Evolutionary conservation across 2,797 vertebrate genomes (phyloP).

Genomic region (Atherinosoma microstoma): DNA sequence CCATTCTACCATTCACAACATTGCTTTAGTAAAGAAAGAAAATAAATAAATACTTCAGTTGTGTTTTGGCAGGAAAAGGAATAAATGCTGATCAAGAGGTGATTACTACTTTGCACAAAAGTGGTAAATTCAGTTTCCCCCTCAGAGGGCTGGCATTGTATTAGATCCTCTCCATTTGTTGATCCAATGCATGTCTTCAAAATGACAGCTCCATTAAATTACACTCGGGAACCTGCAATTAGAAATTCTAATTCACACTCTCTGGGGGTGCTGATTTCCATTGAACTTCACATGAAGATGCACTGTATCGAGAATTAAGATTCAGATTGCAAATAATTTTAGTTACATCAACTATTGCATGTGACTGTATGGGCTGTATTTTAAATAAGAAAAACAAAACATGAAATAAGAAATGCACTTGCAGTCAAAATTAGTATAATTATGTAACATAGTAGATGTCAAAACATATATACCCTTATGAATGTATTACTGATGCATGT

Average conservation of each 20-base stretch:
- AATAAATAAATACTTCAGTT: not conserved
- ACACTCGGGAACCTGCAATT: constrained; percentile 65
- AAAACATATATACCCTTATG: not conserved
- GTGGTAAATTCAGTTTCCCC: constrained; percentile 10
- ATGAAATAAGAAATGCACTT: not conserved
- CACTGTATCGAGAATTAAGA: constrained; percentile 46
- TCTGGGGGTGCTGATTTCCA: constrained; percentile 61
- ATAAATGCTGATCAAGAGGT: constrained; percentile 13
- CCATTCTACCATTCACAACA: no score
- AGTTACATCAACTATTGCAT: constrained; percentile 35
- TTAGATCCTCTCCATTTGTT: constrained; percentile 53
- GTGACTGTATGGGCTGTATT: constrained; percentile 14
- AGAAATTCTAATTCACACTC: constrained; percentile 61
- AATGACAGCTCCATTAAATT: constrained; percentile 65
- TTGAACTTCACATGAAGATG: constrained; percentile 48
- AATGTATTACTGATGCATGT: not conserved
- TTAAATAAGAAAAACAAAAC: not conserved
- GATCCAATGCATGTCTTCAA: constrained; percentile 57
- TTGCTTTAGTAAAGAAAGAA: no score
- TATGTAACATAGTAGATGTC: not conserved
- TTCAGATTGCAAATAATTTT: constrained; percentile 46
- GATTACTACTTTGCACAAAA: constrained; percentile 22
- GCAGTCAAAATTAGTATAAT: not conserved
- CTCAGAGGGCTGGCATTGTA: constrained; percentile 30
- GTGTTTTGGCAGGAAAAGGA: not conserved